Base-by-base conservation (phyloP, 2,797 vertebrate species). In the Bothrops alternatus region DNA sequence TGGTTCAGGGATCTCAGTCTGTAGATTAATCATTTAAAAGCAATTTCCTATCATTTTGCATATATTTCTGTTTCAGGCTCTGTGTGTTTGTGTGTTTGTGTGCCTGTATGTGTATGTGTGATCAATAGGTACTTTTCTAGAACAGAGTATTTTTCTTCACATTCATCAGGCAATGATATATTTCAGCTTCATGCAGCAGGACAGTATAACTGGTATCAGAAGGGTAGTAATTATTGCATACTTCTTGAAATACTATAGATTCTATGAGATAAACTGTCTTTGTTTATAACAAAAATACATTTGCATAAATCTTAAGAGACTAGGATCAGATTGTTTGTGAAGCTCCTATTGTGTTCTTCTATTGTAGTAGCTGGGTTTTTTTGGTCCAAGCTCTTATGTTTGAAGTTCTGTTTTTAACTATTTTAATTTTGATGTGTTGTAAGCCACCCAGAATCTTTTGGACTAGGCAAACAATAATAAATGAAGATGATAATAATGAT, bases 21-120 rank as follows among this genome's bases (percentile, higher is more conserved):
- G 96, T 96, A 97, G 97, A 96, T 98, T 97, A 98, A 98, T 98
- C 97, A 96, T 96, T 96, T 98, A 97, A 97, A 98, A 98, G 97
- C 93, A 97, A 96, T 95, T 95, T 94, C 91, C 94, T 96, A 94
- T 63, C 93, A 96, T 95, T 94, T 93, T 91, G 93, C 96, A 94
- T 93, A 23, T 82, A 47, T 82, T 47, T 82, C 73, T 82, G 20
- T 42, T 42, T 78, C 8, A 4, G n/a, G n/a, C 14, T 32, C 2
- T 32, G 6, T 69, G n/a, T 69, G 14, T 32, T 69, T 69, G 65
- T 69, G 63, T 16, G 28, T 5, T 14, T 47, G 47, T 32, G 6
- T n/a, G n/a, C n/a, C n/a, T n/a, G n/a, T n/a, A n/a, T 73, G n/a
- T 73, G 14, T 37, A 18, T 73, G 65, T 73, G 65, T 96, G 96